These are phyloP conservation scores for Pseudochirops corinnae DNA, from an alignment of 2,797 vertebrate species.

Conservation along the genomic window DNA sequence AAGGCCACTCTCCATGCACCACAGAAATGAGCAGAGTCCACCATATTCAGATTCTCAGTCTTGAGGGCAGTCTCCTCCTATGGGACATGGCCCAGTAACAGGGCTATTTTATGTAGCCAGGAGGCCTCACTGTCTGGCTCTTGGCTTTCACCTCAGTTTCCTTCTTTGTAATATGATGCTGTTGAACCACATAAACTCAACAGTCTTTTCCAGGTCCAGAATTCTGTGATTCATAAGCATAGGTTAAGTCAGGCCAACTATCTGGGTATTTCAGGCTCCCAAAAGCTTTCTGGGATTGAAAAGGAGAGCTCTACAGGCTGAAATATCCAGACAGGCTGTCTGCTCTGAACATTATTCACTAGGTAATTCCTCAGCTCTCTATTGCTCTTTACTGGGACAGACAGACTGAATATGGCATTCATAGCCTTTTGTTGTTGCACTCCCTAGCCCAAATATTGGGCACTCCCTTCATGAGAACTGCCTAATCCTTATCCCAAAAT, in stretches of 20 bases:
- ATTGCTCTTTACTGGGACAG: background rate
- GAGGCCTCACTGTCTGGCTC: background rate
- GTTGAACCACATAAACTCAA: background rate
- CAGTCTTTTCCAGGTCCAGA: background rate
- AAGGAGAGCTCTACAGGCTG: background rate
- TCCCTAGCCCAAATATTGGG: background rate
- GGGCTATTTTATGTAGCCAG: background rate
- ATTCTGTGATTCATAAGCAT: background rate
- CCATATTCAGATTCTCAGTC: background rate
- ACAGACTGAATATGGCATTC: background rate
- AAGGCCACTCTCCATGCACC: background rate
- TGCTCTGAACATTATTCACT: background rate
- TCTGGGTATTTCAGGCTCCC: background rate
- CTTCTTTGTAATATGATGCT: constrained; percentile 10
- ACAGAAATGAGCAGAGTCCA: background rate
- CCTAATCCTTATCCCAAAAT: background rate
- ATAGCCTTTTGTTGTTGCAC: background rate
- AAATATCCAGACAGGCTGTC: background rate
- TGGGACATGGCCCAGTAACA: background rate
- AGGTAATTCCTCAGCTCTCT: background rate
- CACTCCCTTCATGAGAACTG: background rate
- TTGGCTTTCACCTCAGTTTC: too few relatives aligned
- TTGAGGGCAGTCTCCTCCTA: background rate
- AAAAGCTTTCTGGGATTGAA: background rate
- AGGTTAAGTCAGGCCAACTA: background rate